Evolutionary conservation across 1,140 invertebrate species (phyloP).

Genomic region (Drosophila repleta): DNA sequence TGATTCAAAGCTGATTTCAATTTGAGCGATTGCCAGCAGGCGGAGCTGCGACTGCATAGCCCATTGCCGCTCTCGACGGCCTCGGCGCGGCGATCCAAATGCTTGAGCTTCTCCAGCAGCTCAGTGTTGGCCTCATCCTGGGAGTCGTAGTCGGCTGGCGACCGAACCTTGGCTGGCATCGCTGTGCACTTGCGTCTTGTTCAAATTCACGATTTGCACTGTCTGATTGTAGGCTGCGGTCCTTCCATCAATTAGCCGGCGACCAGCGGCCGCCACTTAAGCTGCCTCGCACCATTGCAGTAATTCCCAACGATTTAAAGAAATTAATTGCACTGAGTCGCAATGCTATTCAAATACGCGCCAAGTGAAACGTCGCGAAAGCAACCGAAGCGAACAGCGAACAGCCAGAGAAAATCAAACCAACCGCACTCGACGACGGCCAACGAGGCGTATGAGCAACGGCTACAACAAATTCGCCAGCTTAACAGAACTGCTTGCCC

Average conservation of each 20-base stretch:
- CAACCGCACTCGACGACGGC: constrained; percentile 49
- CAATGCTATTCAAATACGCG: constrained; percentile 30
- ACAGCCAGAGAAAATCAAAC: constrained; percentile 17
- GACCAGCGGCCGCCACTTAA: constrained; percentile 25
- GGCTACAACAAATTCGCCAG: not conserved
- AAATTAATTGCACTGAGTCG: not conserved
- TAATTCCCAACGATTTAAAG: constrained; percentile 2
- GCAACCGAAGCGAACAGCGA: constrained; percentile 17
- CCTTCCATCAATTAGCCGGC: constrained; percentile 29
- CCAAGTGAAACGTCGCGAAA: constrained; percentile 26
- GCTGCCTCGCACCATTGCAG: constrained; percentile 16
- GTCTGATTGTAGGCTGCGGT: constrained; percentile 1
- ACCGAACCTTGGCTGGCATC: constrained; percentile 44
- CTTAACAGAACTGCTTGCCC: constrained; percentile 8
- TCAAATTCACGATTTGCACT: constrained; percentile 20
- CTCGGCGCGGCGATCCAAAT: constrained; percentile 75
- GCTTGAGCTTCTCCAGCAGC: constrained; percentile 79
- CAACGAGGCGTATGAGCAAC: constrained; percentile 46
- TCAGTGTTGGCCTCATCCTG: constrained; percentile 79
- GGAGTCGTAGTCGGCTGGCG: constrained; percentile 67
- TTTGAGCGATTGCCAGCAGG: constrained; percentile 78
- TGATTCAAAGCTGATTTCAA: constrained; percentile 88
- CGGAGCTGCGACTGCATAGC: constrained; percentile 38
- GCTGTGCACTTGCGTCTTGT: constrained; percentile 10
- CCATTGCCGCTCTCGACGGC: constrained; percentile 47